A percentile compares a stretch with the other conserved stretches of the same genome.
Conservation (phyloP, 1,140 invertebrate genomes). For the Brachystomella parvula region DNA sequence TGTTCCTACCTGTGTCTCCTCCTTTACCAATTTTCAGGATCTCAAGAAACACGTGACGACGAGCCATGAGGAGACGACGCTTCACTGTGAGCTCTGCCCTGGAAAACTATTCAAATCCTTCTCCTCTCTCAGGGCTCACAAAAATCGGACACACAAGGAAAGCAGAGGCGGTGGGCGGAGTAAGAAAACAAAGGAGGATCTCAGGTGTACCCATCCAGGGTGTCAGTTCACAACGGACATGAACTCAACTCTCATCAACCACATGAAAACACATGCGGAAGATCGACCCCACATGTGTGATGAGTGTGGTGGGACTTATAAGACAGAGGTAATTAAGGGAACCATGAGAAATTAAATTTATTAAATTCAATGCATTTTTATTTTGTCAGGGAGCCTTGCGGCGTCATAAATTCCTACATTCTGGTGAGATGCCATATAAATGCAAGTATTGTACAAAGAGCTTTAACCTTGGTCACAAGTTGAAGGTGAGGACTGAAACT, state of each 20-base stretch:
- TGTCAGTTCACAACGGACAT: not conserved
- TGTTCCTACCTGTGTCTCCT: not conserved
- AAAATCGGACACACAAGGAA: not conserved
- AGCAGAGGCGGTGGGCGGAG: no score
- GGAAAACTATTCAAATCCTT: not conserved
- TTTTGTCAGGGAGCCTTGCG: not conserved
- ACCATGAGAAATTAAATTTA: not conserved
- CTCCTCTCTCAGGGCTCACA: not conserved
- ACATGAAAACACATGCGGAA: not conserved
- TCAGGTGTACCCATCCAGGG: not conserved
- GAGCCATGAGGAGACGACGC: not conserved
- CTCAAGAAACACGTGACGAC: not conserved
- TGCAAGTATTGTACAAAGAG: not conserved
- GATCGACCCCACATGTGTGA: constrained; percentile 1
- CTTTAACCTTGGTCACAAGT: not conserved
- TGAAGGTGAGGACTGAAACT: constrained; percentile 1
- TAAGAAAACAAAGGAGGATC: not conserved
- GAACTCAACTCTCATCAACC: not conserved
- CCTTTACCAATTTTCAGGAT: constrained; percentile 3
- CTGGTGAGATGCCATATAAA: not conserved
- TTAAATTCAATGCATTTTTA: not conserved
- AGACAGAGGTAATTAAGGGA: not conserved
- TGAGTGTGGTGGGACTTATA: not conserved
- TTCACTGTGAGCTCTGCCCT: not conserved
- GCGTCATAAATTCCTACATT: not conserved